A percentile compares a stretch with the other conserved stretches of the same genome.
Conservation (phyloP, 2,797 vertebrate genomes). For the Hippoglossus hippoglossus region DNA sequence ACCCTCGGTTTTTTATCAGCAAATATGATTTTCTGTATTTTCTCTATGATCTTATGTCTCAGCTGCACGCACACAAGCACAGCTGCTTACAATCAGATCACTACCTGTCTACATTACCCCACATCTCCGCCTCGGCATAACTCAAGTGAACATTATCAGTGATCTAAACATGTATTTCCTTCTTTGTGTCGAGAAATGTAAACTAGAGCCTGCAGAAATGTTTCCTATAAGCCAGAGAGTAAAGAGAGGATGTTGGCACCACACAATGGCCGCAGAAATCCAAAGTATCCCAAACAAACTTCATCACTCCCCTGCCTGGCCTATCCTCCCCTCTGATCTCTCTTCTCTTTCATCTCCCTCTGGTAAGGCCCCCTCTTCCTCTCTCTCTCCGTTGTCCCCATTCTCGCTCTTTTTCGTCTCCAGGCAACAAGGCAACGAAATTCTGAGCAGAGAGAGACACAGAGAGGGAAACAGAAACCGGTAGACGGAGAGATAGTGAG, state of each 20-base stretch:
- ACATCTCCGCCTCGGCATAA: too few species aligned
- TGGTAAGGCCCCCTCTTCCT: conserved; percentile 46
- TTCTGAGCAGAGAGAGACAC: conserved; percentile 53
- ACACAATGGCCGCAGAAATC: conserved; percentile 64
- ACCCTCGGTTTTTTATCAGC: too few species aligned
- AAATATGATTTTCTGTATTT: too few species aligned
- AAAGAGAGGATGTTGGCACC: conserved; percentile 53
- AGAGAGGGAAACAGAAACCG: conserved; percentile 32
- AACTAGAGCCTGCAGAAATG: conserved; percentile 23
- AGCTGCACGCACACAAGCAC: neutral
- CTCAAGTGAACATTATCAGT: neutral
- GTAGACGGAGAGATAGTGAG: conserved; percentile 64
- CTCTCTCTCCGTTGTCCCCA: conserved; percentile 57
- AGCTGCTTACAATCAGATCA: neutral
- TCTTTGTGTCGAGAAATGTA: conserved; percentile 17
- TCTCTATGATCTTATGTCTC: neutral
- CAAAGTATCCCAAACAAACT: conserved; percentile 76
- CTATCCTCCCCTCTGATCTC: conserved; percentile 70
- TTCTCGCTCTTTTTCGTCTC: conserved; percentile 76
- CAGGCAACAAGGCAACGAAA: conserved; percentile 75
- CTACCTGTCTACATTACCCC: too few species aligned
- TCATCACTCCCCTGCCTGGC: conserved; percentile 65
- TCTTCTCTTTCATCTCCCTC: conserved; percentile 69
- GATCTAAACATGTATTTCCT: conserved; percentile 1
- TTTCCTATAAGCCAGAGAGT: conserved; percentile 7